A percentile compares a stretch with the other conserved stretches of the same genome.
phyloP scores from a whole-genome alignment of 23 tunicate species.

The Pegea sp. region DNA sequence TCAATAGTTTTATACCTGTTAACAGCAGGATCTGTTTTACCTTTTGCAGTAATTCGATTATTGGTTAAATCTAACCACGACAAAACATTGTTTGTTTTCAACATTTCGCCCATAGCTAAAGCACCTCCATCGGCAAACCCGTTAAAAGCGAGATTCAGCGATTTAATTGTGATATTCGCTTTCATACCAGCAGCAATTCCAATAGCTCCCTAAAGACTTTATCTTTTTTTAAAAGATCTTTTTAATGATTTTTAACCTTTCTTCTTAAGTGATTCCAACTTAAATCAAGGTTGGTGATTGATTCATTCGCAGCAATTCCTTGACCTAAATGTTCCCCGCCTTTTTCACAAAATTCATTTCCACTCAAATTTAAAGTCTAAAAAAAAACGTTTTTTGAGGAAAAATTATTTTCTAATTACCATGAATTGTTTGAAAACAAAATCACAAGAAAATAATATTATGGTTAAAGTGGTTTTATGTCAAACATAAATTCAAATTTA shows the following conservation, averaged over 20 bases:
- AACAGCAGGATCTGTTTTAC: too few relatives aligned
- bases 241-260: too few relatives aligned
- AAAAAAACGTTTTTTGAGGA: neutral
- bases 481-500: too few relatives aligned
- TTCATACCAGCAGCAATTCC: conserved; percentile 69
- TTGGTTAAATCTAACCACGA: conserved; percentile 52
- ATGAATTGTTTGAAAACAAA: too few relatives aligned
- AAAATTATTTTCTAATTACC: neutral
- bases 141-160: conserved; percentile 46
- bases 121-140: conserved; percentile 78
- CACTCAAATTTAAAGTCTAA: conserved; percentile 44
- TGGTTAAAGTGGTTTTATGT: too few relatives aligned
- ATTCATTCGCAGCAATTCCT: conserved; percentile 66
- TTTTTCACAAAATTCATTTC: conserved; percentile 37
- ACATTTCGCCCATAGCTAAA: conserved; percentile 54
- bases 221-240: too few relatives aligned
- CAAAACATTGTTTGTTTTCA: conserved; percentile 52
- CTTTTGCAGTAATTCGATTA: conserved; percentile 49
- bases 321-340: conserved; percentile 81
- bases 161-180: conserved; percentile 43
- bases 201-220: conserved; percentile 78
- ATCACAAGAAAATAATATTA: too few relatives aligned
- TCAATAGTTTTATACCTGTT: too few relatives aligned
- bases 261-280: conserved; percentile 75
- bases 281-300: conserved; percentile 39